Evolutionary conservation across 2,888 invertebrate genomes (phyloP).

Genomic region (Platycheirus albimanus): DNA sequence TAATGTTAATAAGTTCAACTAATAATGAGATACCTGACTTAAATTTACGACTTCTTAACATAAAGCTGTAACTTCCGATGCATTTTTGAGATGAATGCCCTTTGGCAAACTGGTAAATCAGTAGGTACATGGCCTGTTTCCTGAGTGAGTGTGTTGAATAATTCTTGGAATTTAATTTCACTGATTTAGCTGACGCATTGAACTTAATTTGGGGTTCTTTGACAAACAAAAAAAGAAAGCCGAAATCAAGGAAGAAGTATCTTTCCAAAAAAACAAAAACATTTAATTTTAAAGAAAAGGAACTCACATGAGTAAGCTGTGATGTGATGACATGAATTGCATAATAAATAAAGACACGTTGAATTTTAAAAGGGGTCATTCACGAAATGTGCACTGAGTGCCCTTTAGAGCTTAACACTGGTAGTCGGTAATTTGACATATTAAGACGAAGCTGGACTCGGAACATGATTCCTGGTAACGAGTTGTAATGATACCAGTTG

Average conservation of each 20-base stretch:
- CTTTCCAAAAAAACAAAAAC: background rate
- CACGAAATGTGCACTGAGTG: conserved; percentile 5
- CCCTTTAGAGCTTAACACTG: background rate
- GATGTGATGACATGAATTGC: conserved; percentile 17
- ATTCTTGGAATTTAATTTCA: conserved; percentile 58
- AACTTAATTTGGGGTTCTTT: conserved; percentile 17
- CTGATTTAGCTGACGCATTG: conserved; percentile 33
- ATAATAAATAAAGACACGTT: conserved; percentile 10
- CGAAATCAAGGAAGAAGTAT: background rate
- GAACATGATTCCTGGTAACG: background rate
- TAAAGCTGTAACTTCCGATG: conserved; percentile 7
- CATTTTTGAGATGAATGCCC: conserved; percentile 54
- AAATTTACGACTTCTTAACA: conserved; percentile 1
- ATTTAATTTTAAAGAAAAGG: conserved; percentile 4
- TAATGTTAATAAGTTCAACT: conserved; percentile 27
- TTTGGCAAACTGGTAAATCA: conserved; percentile 30
- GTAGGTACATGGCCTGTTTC: conserved; percentile 52
- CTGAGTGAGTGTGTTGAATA: conserved; percentile 9
- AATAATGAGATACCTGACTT: conserved; percentile 3
- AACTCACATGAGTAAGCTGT: background rate
- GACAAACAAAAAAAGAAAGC: background rate
- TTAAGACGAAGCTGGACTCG: background rate
- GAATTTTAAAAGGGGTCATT: conserved; percentile 6
- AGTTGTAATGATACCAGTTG: no score
- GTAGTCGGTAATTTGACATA: background rate